phyloP scores from a whole-genome alignment of 2,113 vertebrate species.

The Toxostoma redivivum region DNA sequence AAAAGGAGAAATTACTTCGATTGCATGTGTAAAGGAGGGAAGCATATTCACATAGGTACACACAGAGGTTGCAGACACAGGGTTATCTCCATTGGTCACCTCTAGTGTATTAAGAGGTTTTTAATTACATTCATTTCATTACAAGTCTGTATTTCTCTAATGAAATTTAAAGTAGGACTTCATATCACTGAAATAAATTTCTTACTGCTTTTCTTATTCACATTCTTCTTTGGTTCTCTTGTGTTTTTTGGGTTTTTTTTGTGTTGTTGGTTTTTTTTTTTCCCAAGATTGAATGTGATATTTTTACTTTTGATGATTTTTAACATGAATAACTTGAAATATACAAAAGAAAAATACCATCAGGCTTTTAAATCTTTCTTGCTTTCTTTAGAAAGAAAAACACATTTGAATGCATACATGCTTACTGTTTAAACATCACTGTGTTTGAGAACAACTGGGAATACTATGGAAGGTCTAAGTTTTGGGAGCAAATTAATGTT shows the following conservation, averaged over 20 bases:
- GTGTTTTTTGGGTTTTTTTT: neutral
- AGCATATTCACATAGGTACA: neutral
- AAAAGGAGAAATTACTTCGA: neutral
- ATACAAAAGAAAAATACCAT: neutral
- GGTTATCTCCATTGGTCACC: neutral
- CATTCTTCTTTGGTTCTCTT: neutral
- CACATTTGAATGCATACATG: neutral
- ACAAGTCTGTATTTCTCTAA: neutral
- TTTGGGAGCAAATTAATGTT: neutral
- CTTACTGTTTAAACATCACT: neutral
- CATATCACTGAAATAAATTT: neutral
- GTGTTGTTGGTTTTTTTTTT: neutral
- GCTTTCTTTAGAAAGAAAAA: neutral
- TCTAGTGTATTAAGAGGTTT: neutral
- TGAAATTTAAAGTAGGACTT: neutral
- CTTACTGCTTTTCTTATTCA: neutral
- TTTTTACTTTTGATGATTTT: neutral
- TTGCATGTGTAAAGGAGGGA: neutral
- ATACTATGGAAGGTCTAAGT: neutral
- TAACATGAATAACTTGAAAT: neutral
- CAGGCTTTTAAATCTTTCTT: neutral
- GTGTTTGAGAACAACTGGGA: neutral
- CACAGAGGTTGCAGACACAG: neutral
- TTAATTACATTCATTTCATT: neutral
- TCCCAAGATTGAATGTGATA: fast-evolving